phyloP scores from a whole-genome alignment of 2,888 invertebrate species.

The Tenthredo distinguenda region DNA sequence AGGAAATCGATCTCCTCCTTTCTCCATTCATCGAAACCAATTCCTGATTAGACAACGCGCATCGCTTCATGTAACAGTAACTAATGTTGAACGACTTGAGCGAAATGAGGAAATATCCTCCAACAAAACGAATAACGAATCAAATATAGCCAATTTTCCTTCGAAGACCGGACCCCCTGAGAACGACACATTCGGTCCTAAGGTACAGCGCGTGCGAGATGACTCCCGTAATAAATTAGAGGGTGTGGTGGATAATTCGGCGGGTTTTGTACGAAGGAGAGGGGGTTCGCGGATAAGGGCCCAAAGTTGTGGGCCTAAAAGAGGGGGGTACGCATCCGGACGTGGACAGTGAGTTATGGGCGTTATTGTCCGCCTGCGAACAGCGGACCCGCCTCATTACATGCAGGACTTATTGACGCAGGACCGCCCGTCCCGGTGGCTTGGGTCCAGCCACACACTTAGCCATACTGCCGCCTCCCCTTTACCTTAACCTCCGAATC shows the following conservation, averaged over 20 bases:
- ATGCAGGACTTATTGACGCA: conserved; percentile 70
- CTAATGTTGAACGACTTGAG: not conserved
- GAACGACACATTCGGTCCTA: conserved; percentile 8
- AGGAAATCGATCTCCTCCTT: conserved; percentile 25
- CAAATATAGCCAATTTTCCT: not conserved
- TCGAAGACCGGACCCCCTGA: not conserved
- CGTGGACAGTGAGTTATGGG: conserved; percentile 68
- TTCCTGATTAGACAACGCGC: not conserved
- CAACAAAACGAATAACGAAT: conserved; percentile 2
- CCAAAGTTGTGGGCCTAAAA: conserved; percentile 30
- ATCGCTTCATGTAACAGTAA: not conserved
- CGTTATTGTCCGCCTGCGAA: conserved; percentile 71
- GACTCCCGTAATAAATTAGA: conserved; percentile 48
- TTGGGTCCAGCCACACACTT: conserved; percentile 57
- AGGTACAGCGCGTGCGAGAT: conserved; percentile 40
- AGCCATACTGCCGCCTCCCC: conserved; percentile 52
- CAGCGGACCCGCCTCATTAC: conserved; percentile 70
- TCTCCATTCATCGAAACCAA: conserved; percentile 18
- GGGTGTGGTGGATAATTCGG: conserved; percentile 58
- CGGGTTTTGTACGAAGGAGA: conserved; percentile 53
- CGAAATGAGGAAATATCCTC: not conserved
- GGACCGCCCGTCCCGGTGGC: conserved; percentile 58
- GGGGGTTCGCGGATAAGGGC: conserved; percentile 43
- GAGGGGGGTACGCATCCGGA: conserved; percentile 48
- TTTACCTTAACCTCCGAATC: conserved; percentile 53